Base-by-base conservation (phyloP, 2,797 vertebrate genomes). In the Spinus pinus region DNA sequence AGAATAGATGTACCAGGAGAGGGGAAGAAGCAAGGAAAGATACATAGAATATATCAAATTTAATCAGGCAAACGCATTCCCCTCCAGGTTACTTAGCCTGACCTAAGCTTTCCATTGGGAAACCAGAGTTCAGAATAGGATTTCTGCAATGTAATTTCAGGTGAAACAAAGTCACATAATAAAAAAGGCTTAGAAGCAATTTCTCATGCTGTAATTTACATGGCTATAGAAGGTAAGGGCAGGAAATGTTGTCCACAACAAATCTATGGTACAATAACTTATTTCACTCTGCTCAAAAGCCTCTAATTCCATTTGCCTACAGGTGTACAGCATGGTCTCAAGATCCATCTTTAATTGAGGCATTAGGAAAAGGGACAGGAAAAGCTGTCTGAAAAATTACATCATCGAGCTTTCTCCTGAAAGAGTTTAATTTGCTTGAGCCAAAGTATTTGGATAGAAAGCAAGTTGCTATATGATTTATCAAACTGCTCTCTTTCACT, bases 11-110 rank as follows among this genome's bases (percentile, higher is more conserved):
- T 77, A 94, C 33, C 49, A 47, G 47, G 23, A 75, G 65, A 89
- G 50, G 31, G 18, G 58, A 60, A 90, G 85, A 94, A 94, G 65
- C 83, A 93, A 93, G 71, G 79, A 62, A 92, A 89, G 89, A 88
- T 86, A 81, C 62, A 72, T 12, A 88, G 80, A 96, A 94, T 92
- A 91, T 46, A 95, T 94, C 94, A 96, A 30, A 95, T 92, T 91
- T 95, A 92, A 96, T 97, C 95, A 96, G 71, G 74, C 35, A 95
- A 96, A 96, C 80, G 66, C 70, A 94, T 87, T 94, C 92, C 92
- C 39, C 15, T 88, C 53, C 77, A 94, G 95, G 80, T 89, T 95
- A 78, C 77, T 96, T 83, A 58, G 73, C 69, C 83, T 47, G 47
- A 95, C 92, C 92, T 81, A 91, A 96, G 80, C 61, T 91, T 96